Evolutionary conservation across 1,140 invertebrate species (phyloP).

Genomic region (Drosophila arawakana): DNA sequence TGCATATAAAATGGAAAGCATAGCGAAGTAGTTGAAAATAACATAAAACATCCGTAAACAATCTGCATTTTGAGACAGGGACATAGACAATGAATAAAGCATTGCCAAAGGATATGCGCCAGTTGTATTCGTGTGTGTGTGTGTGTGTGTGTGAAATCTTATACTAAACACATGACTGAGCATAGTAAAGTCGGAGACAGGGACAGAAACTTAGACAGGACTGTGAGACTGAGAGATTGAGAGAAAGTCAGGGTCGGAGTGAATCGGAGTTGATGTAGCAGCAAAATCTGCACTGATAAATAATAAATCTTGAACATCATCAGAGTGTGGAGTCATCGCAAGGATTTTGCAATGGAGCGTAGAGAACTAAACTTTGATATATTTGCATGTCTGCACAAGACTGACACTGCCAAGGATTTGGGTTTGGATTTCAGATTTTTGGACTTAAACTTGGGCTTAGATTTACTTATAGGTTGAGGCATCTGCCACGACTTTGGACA

Average conservation of each 20-base stretch:
- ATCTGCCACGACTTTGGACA: conserved; percentile 43
- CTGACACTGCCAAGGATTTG: conserved; percentile 38
- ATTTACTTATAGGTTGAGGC: background rate
- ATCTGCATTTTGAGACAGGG: conserved; percentile 65
- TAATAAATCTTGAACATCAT: conserved; percentile 72
- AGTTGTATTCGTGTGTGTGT: conserved; percentile 25
- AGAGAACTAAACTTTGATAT: conserved; percentile 35
- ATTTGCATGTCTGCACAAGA: conserved; percentile 60
- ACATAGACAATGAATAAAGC: conserved; percentile 71
- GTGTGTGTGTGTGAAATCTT: conserved; percentile 58
- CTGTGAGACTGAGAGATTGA: background rate
- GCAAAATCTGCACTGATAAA: conserved; percentile 78
- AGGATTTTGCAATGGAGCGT: conserved; percentile 16
- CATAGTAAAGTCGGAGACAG: background rate
- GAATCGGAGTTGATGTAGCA: conserved; percentile 50
- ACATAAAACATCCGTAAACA: conserved; percentile 71
- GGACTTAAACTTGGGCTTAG: too few species aligned
- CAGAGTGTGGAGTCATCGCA: conserved; percentile 42
- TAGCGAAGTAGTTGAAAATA: conserved; percentile 65
- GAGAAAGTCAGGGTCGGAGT: conserved; percentile 3
- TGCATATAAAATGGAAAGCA: conserved; percentile 57
- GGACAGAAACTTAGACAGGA: conserved; percentile 7
- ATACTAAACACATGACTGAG: conserved; percentile 66
- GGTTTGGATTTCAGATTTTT: too few species aligned
- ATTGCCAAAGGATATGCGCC: conserved; percentile 48